Evolutionary conservation across 2,797 vertebrate species (phyloP), one percentile per base, ranked within the genome.

Genomic region (Paratrypauchen microcephalus): DNA sequence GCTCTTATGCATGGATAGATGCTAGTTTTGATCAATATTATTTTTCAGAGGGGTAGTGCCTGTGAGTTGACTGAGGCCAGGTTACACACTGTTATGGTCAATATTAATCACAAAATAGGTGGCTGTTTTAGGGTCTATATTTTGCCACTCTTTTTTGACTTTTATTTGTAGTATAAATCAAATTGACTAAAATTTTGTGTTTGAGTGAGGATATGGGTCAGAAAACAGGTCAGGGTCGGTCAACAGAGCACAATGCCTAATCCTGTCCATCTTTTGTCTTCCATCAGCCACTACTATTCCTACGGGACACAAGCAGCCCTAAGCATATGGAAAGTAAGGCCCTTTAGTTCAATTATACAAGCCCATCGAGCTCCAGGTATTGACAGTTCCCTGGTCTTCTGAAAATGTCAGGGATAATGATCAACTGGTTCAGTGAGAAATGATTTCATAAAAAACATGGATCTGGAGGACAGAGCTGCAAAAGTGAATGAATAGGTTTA

Each of bases 141-240:
- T 83, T 66, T 77, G 71, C 72, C 82, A 79, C 76, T 79, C 87
- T 82, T 71, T 45, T 82, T 81, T 82, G 81, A 54, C n/a, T 69
- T 85, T 76, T 88, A 86, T 24, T 24, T 24, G 6, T 18, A 15
- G 23, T 11, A 48, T 48, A 28, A 47, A 64, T 90, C 78, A 84
- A 90, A 89, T 80, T 82, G 71, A 88, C 76, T 58, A 65, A 82
- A 86, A 87, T 88, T 39, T 75, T 83, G 83, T 87, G 88, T 90
- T 89, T 88, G 87, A 91, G 78, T 85, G 80, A 88, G 83, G 78
- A 83, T 81, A 73, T 67, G 80, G 87, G 91, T 93, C 92, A 91
- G 76, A 86, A 76, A 84, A 89, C 80, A 88, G 90, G 91, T 91
- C 92, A 94, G 93, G 92, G 93, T 94, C 92, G 88, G 87, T 84